Evolutionary conservation across 2,888 invertebrate species (phyloP).

Genomic region (Nomada lathburiana): DNA sequence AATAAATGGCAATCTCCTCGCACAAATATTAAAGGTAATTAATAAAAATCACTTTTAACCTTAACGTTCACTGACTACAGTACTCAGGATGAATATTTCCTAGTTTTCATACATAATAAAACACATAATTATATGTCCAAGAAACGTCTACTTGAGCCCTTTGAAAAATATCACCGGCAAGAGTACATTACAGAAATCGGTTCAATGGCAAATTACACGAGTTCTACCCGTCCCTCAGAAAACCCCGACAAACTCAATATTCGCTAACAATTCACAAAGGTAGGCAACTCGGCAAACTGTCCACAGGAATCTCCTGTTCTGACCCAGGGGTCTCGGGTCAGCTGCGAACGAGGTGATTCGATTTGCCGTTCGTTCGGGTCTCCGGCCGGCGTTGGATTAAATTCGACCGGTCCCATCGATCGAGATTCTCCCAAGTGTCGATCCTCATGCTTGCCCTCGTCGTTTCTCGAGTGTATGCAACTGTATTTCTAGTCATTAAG

Average conservation of each 20-base stretch:
- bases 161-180: neutral
- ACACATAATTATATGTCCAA: too few species aligned
- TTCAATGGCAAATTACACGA: neutral
- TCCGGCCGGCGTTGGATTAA: slow-evolving; percentile 54
- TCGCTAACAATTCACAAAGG: slow-evolving; percentile 23
- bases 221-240: neutral
- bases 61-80: too few species aligned
- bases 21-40: too few species aligned
- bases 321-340: slow-evolving; percentile 35
- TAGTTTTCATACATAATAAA: too few species aligned
- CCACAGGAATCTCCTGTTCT: neutral
- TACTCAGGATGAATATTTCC: too few species aligned
- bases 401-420: slow-evolving; percentile 44
- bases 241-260: slow-evolving; percentile 9
- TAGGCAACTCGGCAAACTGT: slow-evolving; percentile 12
- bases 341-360: slow-evolving; percentile 55
- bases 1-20: too few species aligned
- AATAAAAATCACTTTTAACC: too few species aligned
- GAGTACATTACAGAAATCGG: neutral
- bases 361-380: slow-evolving; percentile 57
- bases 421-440: slow-evolving; percentile 34
- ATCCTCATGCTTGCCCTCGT: slow-evolving; percentile 16
- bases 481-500: slow-evolving; percentile 52
- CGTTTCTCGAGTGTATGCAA: slow-evolving; percentile 1
- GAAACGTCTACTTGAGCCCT: too few species aligned